These are phyloP conservation scores for Protaetia brevitarsis DNA, from an alignment of 1,140 invertebrate genomes.

Conservation along the genomic window DNA sequence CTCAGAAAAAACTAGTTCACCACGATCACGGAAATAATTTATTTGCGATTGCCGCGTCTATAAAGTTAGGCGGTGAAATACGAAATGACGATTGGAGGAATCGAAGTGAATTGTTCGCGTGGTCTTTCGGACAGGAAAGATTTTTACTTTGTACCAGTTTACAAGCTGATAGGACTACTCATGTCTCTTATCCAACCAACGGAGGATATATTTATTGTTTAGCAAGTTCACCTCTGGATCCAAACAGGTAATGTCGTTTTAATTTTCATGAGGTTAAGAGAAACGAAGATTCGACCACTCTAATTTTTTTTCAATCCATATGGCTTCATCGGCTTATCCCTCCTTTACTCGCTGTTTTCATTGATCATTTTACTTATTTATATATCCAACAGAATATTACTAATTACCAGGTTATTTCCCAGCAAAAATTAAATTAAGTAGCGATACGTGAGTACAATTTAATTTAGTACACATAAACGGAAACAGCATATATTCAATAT, in stretches of 20 bases:
- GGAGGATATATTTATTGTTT: constrained; percentile 65
- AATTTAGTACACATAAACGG: too few relatives aligned
- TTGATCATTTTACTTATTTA: too few relatives aligned
- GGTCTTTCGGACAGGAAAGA: constrained; percentile 64
- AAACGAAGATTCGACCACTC: too few relatives aligned
- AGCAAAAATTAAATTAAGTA: too few relatives aligned
- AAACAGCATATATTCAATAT: too few relatives aligned
- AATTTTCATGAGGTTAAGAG: too few relatives aligned
- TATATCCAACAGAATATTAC: too few relatives aligned
- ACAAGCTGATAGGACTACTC: constrained; percentile 44
- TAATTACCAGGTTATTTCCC: too few relatives aligned
- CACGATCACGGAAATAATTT: constrained; percentile 43
- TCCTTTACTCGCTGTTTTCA: too few relatives aligned
- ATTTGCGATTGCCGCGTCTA: constrained; percentile 39
- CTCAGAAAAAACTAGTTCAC: constrained; percentile 47
- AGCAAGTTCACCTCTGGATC: constrained; percentile 66
- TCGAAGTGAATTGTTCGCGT: constrained; percentile 45
- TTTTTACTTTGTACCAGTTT: constrained; percentile 59
- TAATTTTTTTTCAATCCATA: too few relatives aligned
- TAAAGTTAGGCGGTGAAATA: constrained; percentile 19
- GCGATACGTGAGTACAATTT: too few relatives aligned
- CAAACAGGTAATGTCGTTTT: constrained; percentile 56
- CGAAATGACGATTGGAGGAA: neutral
- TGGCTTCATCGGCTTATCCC: too few relatives aligned
- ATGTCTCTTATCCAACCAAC: constrained; percentile 59